Conservation (phyloP, 2,888 invertebrate genomes). For the Thyatira batis region DNA sequence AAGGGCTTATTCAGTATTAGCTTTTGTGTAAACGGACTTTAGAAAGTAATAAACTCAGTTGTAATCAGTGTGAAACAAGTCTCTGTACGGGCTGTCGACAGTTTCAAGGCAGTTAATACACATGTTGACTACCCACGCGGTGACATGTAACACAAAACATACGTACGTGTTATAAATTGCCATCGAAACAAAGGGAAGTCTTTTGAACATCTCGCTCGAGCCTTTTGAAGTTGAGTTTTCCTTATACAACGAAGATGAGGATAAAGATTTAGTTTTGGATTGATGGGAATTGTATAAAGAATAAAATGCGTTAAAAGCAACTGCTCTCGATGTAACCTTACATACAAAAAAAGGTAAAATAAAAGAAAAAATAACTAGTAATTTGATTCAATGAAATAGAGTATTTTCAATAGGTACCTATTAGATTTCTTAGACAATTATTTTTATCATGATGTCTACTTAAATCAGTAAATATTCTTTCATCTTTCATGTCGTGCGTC, state of each 20-base stretch:
- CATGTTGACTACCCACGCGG: constrained; percentile 23
- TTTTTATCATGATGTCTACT: background rate
- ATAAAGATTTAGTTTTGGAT: constrained; percentile 26
- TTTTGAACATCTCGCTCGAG: constrained; percentile 32
- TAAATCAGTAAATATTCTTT: background rate
- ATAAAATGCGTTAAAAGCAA: background rate
- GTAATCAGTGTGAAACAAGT: background rate
- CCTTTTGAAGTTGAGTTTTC: constrained; percentile 30
- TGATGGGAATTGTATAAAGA: constrained; percentile 5
- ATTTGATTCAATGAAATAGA: no score
- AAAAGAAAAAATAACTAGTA: no score
- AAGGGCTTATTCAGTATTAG: background rate
- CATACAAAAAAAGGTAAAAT: background rate
- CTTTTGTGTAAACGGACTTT: constrained; percentile 1
- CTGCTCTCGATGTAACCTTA: background rate
- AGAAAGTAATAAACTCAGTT: constrained; percentile 2
- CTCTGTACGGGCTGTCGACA: background rate
- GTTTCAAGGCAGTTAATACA: constrained; percentile 4
- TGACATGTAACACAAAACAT: constrained; percentile 31
- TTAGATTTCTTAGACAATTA: no score
- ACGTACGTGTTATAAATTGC: constrained; percentile 42
- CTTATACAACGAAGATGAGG: constrained; percentile 23
- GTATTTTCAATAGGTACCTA: no score
- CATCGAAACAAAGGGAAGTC: constrained; percentile 42
- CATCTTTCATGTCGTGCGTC: background rate